Evolutionary conservation across 2,113 vertebrate genomes (phyloP).

Genomic region (Clarias batrachus): DNA sequence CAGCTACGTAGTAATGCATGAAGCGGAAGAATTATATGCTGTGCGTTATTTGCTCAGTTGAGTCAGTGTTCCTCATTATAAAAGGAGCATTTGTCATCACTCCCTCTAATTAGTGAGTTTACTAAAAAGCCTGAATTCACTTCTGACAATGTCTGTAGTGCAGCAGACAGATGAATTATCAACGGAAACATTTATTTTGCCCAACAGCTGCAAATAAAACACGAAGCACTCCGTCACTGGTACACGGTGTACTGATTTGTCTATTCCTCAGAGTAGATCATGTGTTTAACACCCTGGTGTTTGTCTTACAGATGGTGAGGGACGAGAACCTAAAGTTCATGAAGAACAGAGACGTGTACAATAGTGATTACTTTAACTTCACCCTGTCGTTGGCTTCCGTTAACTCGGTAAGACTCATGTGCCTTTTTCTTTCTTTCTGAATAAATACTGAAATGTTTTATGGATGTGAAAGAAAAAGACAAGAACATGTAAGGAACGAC

Average conservation of each 20-base stretch:
- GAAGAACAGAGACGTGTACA: slow-evolving; percentile 98
- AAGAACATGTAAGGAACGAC: not conserved
- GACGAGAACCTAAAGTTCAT: slow-evolving; percentile 99
- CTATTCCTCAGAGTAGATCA: not conserved
- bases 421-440: not conserved
- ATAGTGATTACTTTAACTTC: slow-evolving; percentile 98
- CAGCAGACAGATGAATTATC: not conserved
- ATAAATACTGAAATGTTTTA: not conserved
- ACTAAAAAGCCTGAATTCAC: not conserved
- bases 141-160: not conserved
- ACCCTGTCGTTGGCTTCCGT: slow-evolving; percentile 91
- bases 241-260: not conserved
- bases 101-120: not conserved
- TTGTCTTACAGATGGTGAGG: slow-evolving; percentile 84
- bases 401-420: slow-evolving; percentile 81
- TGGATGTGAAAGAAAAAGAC: too few species aligned
- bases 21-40: not conserved
- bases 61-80: not conserved
- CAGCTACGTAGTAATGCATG: not conserved
- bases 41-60: not conserved
- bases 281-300: not conserved
- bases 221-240: not conserved
- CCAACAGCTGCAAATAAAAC: not conserved
- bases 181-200: not conserved
- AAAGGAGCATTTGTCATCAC: not conserved